Conservation (phyloP, 1,140 invertebrate species). For the Neodiprion fabricii region DNA sequence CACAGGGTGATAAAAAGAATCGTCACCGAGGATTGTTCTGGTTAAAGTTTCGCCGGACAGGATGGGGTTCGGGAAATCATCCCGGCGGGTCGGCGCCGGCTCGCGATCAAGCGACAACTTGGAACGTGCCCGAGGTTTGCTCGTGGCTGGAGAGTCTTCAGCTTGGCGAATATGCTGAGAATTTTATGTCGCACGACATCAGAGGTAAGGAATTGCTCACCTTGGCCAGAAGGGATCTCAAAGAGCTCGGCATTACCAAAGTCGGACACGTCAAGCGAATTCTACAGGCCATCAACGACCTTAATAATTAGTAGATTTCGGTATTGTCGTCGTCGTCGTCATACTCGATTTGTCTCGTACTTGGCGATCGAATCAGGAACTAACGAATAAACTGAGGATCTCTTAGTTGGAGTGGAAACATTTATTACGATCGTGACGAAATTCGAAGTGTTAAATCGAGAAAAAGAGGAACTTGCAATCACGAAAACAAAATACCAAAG, state of each 20-base stretch:
- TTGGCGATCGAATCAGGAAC: too few species aligned
- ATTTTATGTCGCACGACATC: constrained; percentile 90
- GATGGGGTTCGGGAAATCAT: constrained; percentile 36
- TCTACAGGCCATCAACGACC: constrained; percentile 88
- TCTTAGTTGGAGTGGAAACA: too few species aligned
- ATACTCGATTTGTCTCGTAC: too few species aligned
- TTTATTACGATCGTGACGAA: too few species aligned
- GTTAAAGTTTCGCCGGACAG: constrained; percentile 65
- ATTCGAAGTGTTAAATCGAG: too few species aligned
- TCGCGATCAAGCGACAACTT: constrained; percentile 64
- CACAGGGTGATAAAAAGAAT: constrained; percentile 65
- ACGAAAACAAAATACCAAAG: background rate
- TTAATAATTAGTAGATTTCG: constrained; percentile 60
- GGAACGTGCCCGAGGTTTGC: constrained; percentile 77
- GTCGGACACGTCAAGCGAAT: constrained; percentile 95
- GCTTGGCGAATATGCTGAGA: constrained; percentile 84
- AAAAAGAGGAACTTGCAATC: too few species aligned
- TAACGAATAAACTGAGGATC: too few species aligned
- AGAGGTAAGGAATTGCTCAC: constrained; percentile 87
- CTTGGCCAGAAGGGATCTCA: constrained; percentile 83
- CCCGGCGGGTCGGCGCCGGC: constrained; percentile 31
- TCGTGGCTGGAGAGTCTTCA: constrained; percentile 89
- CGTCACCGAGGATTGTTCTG: constrained; percentile 66
- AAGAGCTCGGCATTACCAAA: constrained; percentile 91
- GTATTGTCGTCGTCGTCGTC: background rate